Percentiles rank a stretch among this genome's conserved stretches.
These are phyloP conservation scores for Tachina lurida DNA, from an alignment of 2,888 invertebrate genomes.

Conservation along the genomic window DNA sequence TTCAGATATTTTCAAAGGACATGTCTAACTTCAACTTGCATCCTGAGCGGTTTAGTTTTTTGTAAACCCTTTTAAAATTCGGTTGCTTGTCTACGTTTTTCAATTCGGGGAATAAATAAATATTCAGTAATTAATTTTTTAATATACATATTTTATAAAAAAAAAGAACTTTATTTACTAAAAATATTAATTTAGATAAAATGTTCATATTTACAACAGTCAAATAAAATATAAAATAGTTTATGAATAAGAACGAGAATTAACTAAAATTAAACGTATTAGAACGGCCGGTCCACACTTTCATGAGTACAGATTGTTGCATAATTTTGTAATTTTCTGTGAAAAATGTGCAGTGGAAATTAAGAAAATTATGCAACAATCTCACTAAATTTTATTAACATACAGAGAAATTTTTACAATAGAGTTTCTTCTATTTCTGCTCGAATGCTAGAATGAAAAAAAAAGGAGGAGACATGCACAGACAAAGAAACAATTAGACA, in stretches of 20 bases:
- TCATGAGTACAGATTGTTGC: conserved; percentile 17
- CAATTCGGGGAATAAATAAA: neutral
- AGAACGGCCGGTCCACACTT: conserved; percentile 7
- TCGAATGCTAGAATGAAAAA: neutral
- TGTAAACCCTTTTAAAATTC: too few relatives aligned
- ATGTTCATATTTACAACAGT: conserved; percentile 67
- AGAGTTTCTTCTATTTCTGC: neutral
- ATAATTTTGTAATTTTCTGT: conserved; percentile 39
- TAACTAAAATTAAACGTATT: conserved; percentile 54
- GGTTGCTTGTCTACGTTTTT: neutral
- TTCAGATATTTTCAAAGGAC: too few relatives aligned
- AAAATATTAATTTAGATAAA: conserved; percentile 62
- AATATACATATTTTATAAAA: conserved; percentile 35
- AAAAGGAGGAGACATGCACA: neutral
- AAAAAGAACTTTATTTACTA: conserved; percentile 56
- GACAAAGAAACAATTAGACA: neutral
- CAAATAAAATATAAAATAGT: conserved; percentile 37
- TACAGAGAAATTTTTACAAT: conserved; percentile 26
- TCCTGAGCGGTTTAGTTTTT: too few relatives aligned
- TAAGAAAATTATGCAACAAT: conserved; percentile 46
- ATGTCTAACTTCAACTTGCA: too few relatives aligned
- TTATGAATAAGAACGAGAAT: conserved; percentile 26
- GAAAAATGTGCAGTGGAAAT: neutral
- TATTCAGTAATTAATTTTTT: neutral
- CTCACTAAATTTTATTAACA: conserved; percentile 37